Conservation (phyloP, 2,888 invertebrate species). For the Yponomeuta malinellus region DNA sequence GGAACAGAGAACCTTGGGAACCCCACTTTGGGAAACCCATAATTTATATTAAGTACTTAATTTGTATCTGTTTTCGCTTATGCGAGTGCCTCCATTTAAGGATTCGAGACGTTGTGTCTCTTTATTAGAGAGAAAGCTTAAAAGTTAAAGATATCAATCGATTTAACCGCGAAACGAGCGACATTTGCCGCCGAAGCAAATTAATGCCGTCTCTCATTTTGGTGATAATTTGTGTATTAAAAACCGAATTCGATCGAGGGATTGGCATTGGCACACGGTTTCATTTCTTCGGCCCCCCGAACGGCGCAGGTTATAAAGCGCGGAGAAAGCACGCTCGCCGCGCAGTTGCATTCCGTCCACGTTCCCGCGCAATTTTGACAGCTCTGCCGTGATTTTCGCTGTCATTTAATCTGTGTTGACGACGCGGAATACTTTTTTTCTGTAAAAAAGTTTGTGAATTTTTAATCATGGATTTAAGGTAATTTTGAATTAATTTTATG, state of each 20-base stretch:
- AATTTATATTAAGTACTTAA: too few species aligned
- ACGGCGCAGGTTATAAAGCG: slow-evolving; percentile 61
- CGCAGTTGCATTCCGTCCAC: slow-evolving; percentile 45
- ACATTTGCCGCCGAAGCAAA: not conserved
- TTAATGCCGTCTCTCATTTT: not conserved
- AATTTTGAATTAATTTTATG: slow-evolving; percentile 30
- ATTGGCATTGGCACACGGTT: slow-evolving; percentile 62
- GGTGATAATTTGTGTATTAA: slow-evolving; percentile 18
- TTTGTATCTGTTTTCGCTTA: too few species aligned
- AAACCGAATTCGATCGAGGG: slow-evolving; percentile 42
- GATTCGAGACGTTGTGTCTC: slow-evolving; percentile 4
- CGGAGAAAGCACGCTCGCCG: slow-evolving; percentile 61
- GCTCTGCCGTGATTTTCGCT: slow-evolving; percentile 45
- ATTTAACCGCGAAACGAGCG: not conserved
- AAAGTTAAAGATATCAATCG: slow-evolving; percentile 1
- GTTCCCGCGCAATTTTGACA: slow-evolving; percentile 31
- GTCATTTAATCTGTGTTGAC: not conserved
- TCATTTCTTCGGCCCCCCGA: slow-evolving; percentile 59
- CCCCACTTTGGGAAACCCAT: too few species aligned
- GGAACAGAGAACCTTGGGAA: too few species aligned
- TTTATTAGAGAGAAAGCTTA: not conserved
- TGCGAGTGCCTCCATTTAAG: not conserved
- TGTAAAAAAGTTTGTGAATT: slow-evolving; percentile 36
- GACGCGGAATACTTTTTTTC: slow-evolving; percentile 45
- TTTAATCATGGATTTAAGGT: slow-evolving; percentile 52